Conservation (phyloP, 2,797 vertebrate genomes). For the Sebastes nivosus region DNA sequence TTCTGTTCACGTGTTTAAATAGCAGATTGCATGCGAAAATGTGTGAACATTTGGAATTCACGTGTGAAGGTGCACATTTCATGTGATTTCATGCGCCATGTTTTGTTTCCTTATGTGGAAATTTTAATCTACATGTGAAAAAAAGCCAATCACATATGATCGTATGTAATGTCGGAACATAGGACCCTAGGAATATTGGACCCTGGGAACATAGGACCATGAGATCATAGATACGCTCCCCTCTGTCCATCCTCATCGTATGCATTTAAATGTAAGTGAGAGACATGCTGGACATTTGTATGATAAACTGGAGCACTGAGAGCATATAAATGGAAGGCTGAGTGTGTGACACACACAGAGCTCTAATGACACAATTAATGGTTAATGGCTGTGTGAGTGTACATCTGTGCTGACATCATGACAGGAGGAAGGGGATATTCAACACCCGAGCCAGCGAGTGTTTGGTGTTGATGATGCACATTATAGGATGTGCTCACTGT, state of each 20-base stretch:
- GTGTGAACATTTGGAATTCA: too few relatives aligned
- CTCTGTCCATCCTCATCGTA: background rate
- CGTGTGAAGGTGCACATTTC: too few relatives aligned
- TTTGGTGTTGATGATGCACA: background rate
- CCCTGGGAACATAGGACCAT: background rate
- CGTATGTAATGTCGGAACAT: background rate
- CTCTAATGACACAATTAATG: constrained; percentile 1
- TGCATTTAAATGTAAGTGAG: background rate
- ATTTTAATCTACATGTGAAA: too few relatives aligned
- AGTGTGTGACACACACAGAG: background rate
- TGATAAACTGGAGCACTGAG: background rate
- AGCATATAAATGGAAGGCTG: constrained; percentile 22
- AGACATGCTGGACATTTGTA: background rate
- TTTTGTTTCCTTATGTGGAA: too few relatives aligned
- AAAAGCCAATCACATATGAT: too few relatives aligned
- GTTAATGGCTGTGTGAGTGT: constrained; percentile 2
- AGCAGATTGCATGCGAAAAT: too few relatives aligned
- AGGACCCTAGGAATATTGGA: background rate
- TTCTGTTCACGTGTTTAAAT: too few relatives aligned
- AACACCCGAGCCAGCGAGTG: background rate
- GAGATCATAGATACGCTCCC: background rate
- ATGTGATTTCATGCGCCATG: too few relatives aligned
- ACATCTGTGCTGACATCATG: background rate
- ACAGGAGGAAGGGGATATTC: background rate
- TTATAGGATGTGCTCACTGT: background rate